Conservation (phyloP, 2,888 invertebrate genomes). For the Melipona bicolor region DNA sequence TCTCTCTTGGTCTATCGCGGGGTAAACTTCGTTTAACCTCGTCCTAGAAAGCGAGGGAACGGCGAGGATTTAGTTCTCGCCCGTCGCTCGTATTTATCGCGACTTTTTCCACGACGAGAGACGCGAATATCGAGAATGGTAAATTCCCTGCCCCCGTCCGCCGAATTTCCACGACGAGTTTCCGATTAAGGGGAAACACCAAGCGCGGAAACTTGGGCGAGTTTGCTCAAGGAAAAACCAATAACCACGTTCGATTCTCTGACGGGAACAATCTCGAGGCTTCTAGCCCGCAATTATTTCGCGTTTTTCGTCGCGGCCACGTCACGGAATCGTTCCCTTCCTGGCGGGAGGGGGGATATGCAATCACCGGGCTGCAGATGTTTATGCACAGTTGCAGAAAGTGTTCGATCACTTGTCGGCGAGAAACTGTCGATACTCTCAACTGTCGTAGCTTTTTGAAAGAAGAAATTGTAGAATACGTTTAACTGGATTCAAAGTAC, state of each 20-base stretch:
- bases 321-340: neutral
- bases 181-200: conserved; percentile 19
- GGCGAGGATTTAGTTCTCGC: neutral
- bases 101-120: neutral
- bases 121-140: neutral
- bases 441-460: no score
- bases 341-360: no score
- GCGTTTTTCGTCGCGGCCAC: conserved; percentile 12
- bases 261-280: conserved; percentile 38
- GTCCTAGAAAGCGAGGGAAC: neutral
- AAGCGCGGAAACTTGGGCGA: neutral
- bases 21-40: neutral
- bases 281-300: conserved; percentile 37
- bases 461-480: no score
- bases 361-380: conserved; percentile 5
- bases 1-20: neutral
- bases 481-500: no score
- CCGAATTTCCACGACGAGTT: conserved; percentile 14
- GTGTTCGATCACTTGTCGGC: no score
- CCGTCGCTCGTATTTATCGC: neutral
- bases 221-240: conserved; percentile 34
- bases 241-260: conserved; percentile 42
- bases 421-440: no score
- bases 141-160: neutral
- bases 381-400: no score